Evolutionary conservation across 2,888 invertebrate species (phyloP).

Genomic region (Heliconius charithonia): DNA sequence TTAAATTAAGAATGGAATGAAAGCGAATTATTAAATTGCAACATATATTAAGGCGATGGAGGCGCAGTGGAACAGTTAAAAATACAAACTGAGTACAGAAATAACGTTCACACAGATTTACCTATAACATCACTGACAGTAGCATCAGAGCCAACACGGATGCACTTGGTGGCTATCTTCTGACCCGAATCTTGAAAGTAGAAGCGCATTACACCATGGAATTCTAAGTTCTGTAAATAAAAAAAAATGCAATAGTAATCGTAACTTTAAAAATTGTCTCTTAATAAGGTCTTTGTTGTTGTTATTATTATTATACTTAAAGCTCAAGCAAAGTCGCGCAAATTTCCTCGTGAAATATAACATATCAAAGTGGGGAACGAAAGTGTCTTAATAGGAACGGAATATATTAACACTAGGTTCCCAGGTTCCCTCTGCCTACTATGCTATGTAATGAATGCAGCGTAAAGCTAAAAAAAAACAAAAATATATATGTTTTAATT

Average conservation of each 20-base stretch:
- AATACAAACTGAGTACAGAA: neutral
- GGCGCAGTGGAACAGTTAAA: neutral
- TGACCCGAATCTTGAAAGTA: constrained; percentile 99
- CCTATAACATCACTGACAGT: constrained; percentile 98
- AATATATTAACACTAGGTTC: too few species aligned
- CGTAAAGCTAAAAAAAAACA: too few species aligned
- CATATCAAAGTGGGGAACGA: neutral
- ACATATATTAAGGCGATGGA: neutral
- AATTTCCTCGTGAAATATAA: too few species aligned
- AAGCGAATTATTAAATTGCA: neutral
- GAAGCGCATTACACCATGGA: constrained; percentile 99
- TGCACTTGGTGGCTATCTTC: constrained; percentile 99
- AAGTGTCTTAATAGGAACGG: neutral
- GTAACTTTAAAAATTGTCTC: too few species aligned
- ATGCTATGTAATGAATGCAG: too few species aligned
- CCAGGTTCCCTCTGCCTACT: too few species aligned
- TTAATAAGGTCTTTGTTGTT: neutral
- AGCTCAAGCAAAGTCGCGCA: too few species aligned
- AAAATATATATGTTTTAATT: neutral
- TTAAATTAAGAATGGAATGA: neutral
- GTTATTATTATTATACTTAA: too few species aligned
- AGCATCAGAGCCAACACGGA: constrained; percentile 98
- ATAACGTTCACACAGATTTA: constrained; percentile 53
- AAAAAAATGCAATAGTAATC: neutral
- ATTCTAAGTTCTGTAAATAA: constrained; percentile 93